phyloP scores from a whole-genome alignment of 37 sponge, comb jelly and placozoan species.

The Beroe ovata region DNA sequence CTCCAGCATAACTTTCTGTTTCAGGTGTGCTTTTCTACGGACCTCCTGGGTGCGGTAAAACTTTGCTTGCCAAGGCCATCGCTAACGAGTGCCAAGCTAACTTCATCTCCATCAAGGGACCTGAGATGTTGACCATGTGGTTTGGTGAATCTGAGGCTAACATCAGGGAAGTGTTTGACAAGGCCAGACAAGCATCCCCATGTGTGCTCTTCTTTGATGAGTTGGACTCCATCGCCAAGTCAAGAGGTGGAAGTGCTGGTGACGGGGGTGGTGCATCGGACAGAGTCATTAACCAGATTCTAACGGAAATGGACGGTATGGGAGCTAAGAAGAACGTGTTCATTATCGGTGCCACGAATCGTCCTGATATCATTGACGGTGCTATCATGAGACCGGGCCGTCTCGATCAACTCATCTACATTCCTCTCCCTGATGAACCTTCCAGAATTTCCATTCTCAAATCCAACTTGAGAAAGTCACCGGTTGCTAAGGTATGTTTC shows the following conservation, averaged over 20 bases:
- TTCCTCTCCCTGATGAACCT: conserved; percentile 94
- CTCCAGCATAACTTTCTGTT: neutral
- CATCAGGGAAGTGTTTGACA: conserved; percentile 99
- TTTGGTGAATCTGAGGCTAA: conserved; percentile 99
- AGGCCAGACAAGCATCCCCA: conserved; percentile 91
- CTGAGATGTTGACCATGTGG: conserved; percentile 99
- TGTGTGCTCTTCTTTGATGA: conserved; percentile 99
- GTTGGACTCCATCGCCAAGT: conserved; percentile 99
- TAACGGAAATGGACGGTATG: conserved; percentile 99
- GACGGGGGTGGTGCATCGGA: conserved; percentile 99
- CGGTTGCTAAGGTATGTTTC: conserved; percentile 73
- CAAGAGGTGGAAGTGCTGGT: conserved; percentile 94
- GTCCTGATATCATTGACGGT: conserved; percentile 96
- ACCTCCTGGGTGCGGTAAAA: conserved; percentile 99
- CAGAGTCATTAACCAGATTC: conserved; percentile 98
- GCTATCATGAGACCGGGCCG: conserved; percentile 97
- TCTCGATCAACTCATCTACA: conserved; percentile 98
- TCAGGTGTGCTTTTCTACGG: conserved; percentile 93
- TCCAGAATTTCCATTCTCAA: conserved; percentile 84
- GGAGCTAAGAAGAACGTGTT: conserved; percentile 98
- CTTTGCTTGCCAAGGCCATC: conserved; percentile 98
- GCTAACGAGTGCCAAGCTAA: conserved; percentile 99
- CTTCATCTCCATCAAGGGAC: conserved; percentile 99
- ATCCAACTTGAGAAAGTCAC: conserved; percentile 89
- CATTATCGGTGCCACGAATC: conserved; percentile 98